These are phyloP conservation scores for Ctenopoma kingsleyae DNA, from an alignment of 2,797 vertebrate species.

Conservation along the genomic window DNA sequence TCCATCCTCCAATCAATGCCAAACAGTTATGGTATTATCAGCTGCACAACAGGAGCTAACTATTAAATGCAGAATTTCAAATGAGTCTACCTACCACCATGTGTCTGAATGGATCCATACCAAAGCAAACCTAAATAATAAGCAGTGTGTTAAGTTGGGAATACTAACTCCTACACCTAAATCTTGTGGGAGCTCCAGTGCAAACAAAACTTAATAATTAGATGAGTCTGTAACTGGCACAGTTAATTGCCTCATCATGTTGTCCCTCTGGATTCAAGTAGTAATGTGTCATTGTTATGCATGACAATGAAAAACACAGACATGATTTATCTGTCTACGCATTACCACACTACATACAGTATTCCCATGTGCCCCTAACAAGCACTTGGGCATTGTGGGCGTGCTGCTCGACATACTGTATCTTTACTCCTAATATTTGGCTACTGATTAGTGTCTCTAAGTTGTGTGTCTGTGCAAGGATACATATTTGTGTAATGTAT, in stretches of 20 bases:
- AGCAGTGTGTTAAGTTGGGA: conserved; percentile 37
- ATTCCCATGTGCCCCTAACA: conserved; percentile 11
- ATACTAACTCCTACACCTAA: conserved; percentile 46
- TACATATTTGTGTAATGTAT: conserved; percentile 12
- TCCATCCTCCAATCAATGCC: conserved; percentile 15
- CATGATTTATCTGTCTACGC: conserved; percentile 58
- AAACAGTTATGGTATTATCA: conserved; percentile 29
- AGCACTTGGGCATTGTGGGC: conserved; percentile 25
- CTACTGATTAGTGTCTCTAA: conserved; percentile 32
- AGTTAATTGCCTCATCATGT: conserved; percentile 71
- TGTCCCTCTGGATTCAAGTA: conserved; percentile 57
- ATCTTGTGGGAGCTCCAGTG: conserved; percentile 42
- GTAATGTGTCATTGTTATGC: conserved; percentile 66
- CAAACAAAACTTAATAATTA: conserved; percentile 64
- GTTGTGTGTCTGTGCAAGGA: conserved; percentile 29
- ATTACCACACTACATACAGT: conserved; percentile 27
- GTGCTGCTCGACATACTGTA: conserved; percentile 28
- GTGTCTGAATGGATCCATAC: conserved; percentile 26
- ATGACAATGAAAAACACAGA: conserved; percentile 58
- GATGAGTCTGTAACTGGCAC: conserved; percentile 49
- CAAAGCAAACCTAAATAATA: conserved; percentile 38
- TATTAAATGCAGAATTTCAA: conserved; percentile 4
- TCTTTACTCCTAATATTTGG: conserved; percentile 38
- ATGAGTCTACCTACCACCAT: conserved; percentile 20
- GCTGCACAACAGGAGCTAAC: conserved; percentile 19